Conservation (phyloP, 2,888 invertebrate genomes). For the Pterostichus madidus region DNA sequence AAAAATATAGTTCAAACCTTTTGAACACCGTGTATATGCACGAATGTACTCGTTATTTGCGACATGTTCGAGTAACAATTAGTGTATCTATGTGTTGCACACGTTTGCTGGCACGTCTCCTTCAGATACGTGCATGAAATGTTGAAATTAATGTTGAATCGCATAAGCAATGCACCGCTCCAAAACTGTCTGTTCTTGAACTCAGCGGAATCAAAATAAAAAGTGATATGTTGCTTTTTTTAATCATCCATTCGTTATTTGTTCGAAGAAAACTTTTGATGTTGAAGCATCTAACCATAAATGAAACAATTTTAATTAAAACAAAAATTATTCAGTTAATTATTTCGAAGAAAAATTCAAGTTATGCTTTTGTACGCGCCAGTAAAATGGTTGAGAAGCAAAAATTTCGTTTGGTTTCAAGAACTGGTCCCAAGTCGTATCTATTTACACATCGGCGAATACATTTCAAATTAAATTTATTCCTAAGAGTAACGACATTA, state of each 20-base stretch:
- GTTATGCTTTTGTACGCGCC: no score
- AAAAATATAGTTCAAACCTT: constrained; percentile 31
- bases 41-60: constrained; percentile 46
- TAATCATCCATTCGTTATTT: no score
- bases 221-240: not conserved
- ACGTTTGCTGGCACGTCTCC: constrained; percentile 45
- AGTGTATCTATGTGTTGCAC: constrained; percentile 53
- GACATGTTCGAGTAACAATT: constrained; percentile 59
- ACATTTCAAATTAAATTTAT: constrained; percentile 35
- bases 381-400: not conserved
- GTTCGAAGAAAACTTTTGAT: not conserved
- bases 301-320: not conserved
- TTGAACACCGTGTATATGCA: constrained; percentile 50
- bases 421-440: constrained; percentile 15
- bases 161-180: constrained; percentile 44
- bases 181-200: constrained; percentile 21
- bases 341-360: not conserved
- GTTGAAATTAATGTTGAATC: constrained; percentile 44
- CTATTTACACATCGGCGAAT: constrained; percentile 34
- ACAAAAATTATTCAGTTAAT: not conserved
- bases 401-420: constrained; percentile 25
- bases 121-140: constrained; percentile 52
- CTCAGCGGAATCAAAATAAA: constrained; percentile 17
- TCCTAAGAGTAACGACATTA: constrained; percentile 39
- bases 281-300: not conserved